phyloP scores from a whole-genome alignment of 2,797 vertebrate species.

The Crenichthys baileyi region DNA sequence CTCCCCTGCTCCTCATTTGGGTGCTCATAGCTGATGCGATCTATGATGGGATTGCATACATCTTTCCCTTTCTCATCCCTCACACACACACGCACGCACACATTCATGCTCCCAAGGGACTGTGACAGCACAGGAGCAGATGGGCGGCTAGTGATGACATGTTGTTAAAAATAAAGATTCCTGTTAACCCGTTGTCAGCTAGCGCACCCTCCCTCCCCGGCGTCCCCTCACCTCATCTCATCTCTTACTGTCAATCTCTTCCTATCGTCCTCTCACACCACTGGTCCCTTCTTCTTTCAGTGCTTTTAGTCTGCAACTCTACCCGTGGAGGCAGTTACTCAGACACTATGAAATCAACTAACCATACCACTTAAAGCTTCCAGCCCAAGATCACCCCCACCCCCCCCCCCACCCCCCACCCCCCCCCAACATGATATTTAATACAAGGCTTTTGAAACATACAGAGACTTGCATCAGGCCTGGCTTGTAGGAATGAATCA shows the following conservation, averaged over 20 bases:
- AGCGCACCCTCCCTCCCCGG: slow-evolving; percentile 32
- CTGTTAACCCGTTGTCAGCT: slow-evolving; percentile 76
- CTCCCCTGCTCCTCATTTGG: slow-evolving; percentile 51
- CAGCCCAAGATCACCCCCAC: slow-evolving; percentile 27
- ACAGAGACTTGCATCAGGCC: slow-evolving; percentile 70
- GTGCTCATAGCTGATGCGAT: slow-evolving; percentile 72
- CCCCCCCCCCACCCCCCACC: slow-evolving; percentile 44
- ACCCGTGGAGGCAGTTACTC: slow-evolving; percentile 20
- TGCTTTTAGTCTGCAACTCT: slow-evolving; percentile 6
- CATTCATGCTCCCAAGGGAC: slow-evolving; percentile 75
- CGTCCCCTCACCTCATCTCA: slow-evolving; percentile 36
- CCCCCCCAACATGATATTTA: slow-evolving; percentile 75
- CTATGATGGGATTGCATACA: slow-evolving; percentile 73
- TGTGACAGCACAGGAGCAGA: slow-evolving; percentile 82
- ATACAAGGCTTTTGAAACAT: slow-evolving; percentile 74
- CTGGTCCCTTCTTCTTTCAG: slow-evolving; percentile 22
- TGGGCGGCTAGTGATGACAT: slow-evolving; percentile 83
- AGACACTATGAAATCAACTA: slow-evolving; percentile 24
- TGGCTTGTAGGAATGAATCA: slow-evolving; percentile 73
- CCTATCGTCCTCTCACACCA: slow-evolving; percentile 24
- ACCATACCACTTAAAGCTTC: slow-evolving; percentile 36
- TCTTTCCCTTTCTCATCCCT: slow-evolving; percentile 27
- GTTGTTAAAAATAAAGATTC: slow-evolving; percentile 83
- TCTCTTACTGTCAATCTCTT: slow-evolving; percentile 47
- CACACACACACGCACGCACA: slow-evolving; percentile 18